Evolutionary conservation across 2,888 invertebrate genomes (phyloP).

Genomic region (Drosophila merina): DNA sequence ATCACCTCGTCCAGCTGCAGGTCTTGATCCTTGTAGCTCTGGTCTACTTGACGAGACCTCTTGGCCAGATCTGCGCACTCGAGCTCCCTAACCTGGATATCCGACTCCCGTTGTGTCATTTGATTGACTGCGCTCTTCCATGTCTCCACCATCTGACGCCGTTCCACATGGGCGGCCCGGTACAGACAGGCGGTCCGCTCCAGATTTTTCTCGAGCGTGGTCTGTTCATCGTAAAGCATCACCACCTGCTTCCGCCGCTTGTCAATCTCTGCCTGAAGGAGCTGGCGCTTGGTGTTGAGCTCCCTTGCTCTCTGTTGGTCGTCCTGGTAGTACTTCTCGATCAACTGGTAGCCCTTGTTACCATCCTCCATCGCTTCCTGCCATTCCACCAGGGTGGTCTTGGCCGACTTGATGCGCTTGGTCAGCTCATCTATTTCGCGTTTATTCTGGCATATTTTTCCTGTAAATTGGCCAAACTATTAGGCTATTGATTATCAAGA

Average conservation of each 20-base stretch:
- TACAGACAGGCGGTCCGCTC: constrained; percentile 85
- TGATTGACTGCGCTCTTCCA: constrained; percentile 90
- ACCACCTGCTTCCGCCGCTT: constrained; percentile 84
- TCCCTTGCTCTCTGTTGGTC: constrained; percentile 88
- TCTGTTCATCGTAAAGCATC: constrained; percentile 85
- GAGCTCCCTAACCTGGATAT: constrained; percentile 86
- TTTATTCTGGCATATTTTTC: constrained; percentile 85
- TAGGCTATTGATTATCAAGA: not conserved
- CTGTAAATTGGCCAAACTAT: constrained; percentile 62
- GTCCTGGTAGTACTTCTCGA: constrained; percentile 89
- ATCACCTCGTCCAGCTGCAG: constrained; percentile 85
- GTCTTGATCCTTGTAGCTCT: constrained; percentile 84
- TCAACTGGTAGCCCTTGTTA: constrained; percentile 88
- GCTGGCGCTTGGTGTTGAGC: constrained; percentile 85
- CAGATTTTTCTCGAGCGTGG: constrained; percentile 86
- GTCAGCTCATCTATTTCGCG: constrained; percentile 88
- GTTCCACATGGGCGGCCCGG: constrained; percentile 87
- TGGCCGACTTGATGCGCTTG: constrained; percentile 87
- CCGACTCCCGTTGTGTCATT: constrained; percentile 88
- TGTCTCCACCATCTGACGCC: constrained; percentile 88
- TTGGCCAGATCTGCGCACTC: constrained; percentile 69
- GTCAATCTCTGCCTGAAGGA: constrained; percentile 85
- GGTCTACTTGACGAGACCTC: constrained; percentile 80
- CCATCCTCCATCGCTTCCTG: constrained; percentile 88
- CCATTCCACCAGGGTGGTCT: constrained; percentile 88